Evolutionary conservation across 2,113 vertebrate genomes (phyloP).

Genomic region (Pygoscelis adeliae): DNA sequence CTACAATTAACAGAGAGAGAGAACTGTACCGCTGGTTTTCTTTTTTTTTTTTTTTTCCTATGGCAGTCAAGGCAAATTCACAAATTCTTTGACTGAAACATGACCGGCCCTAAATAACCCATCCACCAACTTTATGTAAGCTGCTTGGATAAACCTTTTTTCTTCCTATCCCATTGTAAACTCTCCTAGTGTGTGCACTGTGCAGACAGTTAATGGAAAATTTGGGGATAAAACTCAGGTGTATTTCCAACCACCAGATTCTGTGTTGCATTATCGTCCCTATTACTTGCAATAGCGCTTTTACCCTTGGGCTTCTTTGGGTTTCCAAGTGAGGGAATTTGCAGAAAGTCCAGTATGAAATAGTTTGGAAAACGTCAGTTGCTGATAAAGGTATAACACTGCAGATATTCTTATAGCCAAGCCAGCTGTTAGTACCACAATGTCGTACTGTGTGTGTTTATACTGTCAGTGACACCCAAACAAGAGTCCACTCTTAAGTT

Average conservation of each 20-base stretch:
- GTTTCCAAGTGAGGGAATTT: background rate
- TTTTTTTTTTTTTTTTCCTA: background rate
- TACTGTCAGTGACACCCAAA: background rate
- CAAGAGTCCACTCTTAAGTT: background rate
- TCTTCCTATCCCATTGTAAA: background rate
- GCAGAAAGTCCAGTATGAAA: background rate
- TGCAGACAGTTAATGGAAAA: background rate
- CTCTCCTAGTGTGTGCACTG: background rate
- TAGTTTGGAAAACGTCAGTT: background rate
- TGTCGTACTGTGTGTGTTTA: background rate
- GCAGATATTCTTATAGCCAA: background rate
- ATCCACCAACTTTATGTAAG: background rate
- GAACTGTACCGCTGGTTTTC: background rate
- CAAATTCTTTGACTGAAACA: background rate
- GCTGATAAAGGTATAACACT: background rate
- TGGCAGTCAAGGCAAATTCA: background rate
- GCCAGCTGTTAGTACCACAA: background rate
- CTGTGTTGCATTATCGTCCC: background rate
- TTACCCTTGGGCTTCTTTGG: background rate
- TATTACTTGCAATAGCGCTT: background rate
- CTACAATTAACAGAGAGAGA: background rate
- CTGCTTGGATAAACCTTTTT: background rate
- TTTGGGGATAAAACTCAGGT: background rate
- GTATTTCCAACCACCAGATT: background rate
- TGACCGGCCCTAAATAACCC: background rate